Percentiles rank a stretch among this genome's conserved stretches.
phyloP scores from a whole-genome alignment of 2,888 invertebrate genomes.

The Gastracanthus pulcherrimus region DNA sequence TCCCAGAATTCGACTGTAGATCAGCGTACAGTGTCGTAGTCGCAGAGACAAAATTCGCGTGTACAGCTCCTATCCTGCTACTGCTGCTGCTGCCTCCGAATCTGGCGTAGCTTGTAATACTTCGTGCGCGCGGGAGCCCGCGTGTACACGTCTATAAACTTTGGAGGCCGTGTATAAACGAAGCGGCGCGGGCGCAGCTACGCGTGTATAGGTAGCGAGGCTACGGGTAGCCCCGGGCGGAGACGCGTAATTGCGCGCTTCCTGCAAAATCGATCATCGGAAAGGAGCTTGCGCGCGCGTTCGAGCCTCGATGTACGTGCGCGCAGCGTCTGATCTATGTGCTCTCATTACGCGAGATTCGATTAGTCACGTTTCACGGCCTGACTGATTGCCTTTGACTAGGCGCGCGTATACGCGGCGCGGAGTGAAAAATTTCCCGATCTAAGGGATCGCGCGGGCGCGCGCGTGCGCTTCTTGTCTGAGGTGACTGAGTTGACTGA shows the following conservation, averaged over 20 bases:
- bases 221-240: background rate
- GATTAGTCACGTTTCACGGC: background rate
- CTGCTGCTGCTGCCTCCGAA: background rate
- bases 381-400: slow-evolving; percentile 11
- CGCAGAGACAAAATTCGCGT: background rate
- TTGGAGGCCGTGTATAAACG: background rate
- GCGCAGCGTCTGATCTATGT: slow-evolving; percentile 1
- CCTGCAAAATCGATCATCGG: slow-evolving; percentile 14
- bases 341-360: background rate
- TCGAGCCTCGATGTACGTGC: too few relatives aligned
- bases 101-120: background rate
- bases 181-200: background rate
- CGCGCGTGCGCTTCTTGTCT: too few relatives aligned
- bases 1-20: too few relatives aligned
- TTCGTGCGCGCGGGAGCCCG: too few relatives aligned
- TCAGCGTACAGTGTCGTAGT: background rate
- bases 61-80: too few relatives aligned
- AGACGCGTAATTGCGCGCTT: background rate
- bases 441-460: too few relatives aligned
- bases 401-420: too few relatives aligned
- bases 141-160: background rate
- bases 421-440: too few relatives aligned
- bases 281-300: background rate
- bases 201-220: background rate
- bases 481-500: too few relatives aligned